These are phyloP conservation scores for Gila orcuttii DNA, from an alignment of 2,113 vertebrate genomes.

Conservation along the genomic window DNA sequence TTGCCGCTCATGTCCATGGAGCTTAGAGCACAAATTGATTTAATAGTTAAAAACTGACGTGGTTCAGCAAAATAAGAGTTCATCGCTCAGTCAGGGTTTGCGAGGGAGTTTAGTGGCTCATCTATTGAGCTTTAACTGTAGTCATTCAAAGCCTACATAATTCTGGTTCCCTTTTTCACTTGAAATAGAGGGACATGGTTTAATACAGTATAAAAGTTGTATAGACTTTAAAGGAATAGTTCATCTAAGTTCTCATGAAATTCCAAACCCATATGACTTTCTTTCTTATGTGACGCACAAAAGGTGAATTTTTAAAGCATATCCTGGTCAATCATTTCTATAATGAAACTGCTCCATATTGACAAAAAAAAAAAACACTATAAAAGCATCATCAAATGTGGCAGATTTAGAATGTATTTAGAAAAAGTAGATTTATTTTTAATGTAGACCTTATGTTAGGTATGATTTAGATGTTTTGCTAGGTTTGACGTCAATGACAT, in stretches of 20 bases:
- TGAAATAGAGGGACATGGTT: neutral
- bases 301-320: neutral
- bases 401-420: neutral
- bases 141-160: neutral
- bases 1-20: neutral
- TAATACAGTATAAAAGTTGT: neutral
- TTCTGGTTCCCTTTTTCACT: neutral
- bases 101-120: neutral
- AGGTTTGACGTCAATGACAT: neutral
- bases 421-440: no score
- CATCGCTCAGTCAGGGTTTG: neutral
- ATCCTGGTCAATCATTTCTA: neutral
- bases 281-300: neutral
- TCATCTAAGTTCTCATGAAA: neutral
- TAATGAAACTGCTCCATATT: neutral
- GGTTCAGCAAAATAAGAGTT: slow-evolving; percentile 20
- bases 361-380: neutral
- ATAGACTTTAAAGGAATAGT: neutral
- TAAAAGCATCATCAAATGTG: neutral
- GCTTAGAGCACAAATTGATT: slow-evolving; percentile 20
- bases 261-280: neutral
- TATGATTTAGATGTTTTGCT: no score
- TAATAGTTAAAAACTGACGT: slow-evolving; percentile 13
- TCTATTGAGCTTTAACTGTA: neutral
- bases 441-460: no score